Evolutionary conservation across 2,888 invertebrate genomes (phyloP), one percentile per base, ranked within the genome.

Genomic region (Oscheius sp.): DNA sequence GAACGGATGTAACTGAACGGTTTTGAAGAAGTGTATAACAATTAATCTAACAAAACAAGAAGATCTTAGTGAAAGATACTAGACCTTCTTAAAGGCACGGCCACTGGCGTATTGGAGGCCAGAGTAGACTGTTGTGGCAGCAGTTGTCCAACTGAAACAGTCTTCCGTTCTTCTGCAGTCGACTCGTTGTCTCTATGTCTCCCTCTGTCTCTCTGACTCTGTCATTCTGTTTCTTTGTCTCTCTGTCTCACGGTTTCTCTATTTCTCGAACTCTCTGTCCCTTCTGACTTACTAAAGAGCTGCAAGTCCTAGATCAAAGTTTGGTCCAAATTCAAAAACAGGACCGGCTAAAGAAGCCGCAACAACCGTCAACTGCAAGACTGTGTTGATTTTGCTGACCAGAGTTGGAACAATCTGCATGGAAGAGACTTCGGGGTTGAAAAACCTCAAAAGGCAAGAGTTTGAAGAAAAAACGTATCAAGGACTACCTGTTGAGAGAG

Each of bases 331-430:
- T 73, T 93, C 92, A 90, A 96, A 95, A 55, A 96, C 94, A 0
- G 96, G 96, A 13, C 96, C 95, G 11, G 95, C 95, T 59, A 98
- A 91, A 13, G 96, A 94, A 0, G 94, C 92, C 55, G 95, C 95
- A 72, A 96, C 94, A 78, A 96, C 91, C 58, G 93, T 90, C 62
- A 98, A 91, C 90, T 98, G 97, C 42, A 98, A 91, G 4, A 93
- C 94, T 7, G 97, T 98, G 90, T 98, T 98, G 1, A 90, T 79
- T 91, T 98, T 98, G 90, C 96, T 97, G 59, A 95, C 93, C 73
- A 94, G 92, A 11, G 96, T 96, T 5, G 98, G 98, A 29, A 94
- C 94, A 66, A 98, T 91, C 73, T 84, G 83, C 80, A 88, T 86
- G 47, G 87, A 84, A 0, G 85, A 85, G 33, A 88, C 85, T 48